Evolutionary conservation across 2,888 invertebrate species (phyloP).

Genomic region (Acrobasis suavella): DNA sequence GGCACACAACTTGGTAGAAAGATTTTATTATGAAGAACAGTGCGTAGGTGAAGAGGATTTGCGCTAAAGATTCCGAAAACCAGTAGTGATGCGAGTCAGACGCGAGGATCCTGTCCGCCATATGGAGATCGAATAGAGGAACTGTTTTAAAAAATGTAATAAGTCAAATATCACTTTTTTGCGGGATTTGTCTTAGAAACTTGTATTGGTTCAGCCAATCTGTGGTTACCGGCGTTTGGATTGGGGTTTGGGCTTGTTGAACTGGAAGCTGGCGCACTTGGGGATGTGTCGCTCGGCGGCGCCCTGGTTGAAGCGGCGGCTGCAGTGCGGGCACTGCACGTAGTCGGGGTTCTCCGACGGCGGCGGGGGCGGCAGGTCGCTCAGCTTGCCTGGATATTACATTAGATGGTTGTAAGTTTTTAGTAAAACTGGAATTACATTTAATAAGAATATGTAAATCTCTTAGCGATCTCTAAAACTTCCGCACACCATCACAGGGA

Average conservation of each 20-base stretch:
- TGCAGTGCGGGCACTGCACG: slow-evolving; percentile 94
- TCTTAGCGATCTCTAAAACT: too few relatives aligned
- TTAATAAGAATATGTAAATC: too few relatives aligned
- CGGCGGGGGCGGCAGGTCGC: slow-evolving; percentile 94
- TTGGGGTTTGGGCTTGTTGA: slow-evolving; percentile 87
- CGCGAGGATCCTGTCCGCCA: slow-evolving; percentile 26
- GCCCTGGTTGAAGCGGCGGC: slow-evolving; percentile 90
- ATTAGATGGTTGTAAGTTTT: too few relatives aligned
- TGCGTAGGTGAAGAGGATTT: slow-evolving; percentile 53
- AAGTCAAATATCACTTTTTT: too few relatives aligned
- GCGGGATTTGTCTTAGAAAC: not conserved
- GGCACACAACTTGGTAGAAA: slow-evolving; percentile 53
- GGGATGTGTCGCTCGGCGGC: slow-evolving; percentile 97
- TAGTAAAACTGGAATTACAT: too few relatives aligned
- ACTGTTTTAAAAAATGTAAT: slow-evolving; percentile 1
- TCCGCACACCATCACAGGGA: too few relatives aligned
- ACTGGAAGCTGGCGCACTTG: slow-evolving; percentile 91
- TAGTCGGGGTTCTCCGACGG: slow-evolving; percentile 95
- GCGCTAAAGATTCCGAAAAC: slow-evolving; percentile 46
- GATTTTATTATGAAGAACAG: slow-evolving; percentile 57
- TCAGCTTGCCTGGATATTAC: slow-evolving; percentile 82
- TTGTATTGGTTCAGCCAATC: not conserved
- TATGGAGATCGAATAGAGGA: slow-evolving; percentile 25
- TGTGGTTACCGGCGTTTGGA: slow-evolving; percentile 59
- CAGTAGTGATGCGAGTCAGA: slow-evolving; percentile 27